Evolutionary conservation across 2,888 invertebrate genomes (phyloP).

Genomic region (Harpalus rufipes): DNA sequence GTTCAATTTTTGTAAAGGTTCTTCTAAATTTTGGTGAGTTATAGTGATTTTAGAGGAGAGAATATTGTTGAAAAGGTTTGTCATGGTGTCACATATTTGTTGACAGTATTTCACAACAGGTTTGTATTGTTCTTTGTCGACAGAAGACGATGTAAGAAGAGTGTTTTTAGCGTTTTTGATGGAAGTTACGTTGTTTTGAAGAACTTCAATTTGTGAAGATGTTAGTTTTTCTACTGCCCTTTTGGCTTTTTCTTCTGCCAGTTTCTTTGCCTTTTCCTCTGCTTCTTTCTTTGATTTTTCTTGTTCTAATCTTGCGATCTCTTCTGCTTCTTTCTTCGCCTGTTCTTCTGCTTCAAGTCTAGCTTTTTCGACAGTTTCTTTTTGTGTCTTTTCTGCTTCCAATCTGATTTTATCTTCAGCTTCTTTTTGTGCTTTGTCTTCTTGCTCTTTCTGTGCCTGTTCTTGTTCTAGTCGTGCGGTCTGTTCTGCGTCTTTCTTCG

Average conservation of each 20-base stretch:
- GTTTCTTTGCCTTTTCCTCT: slow-evolving; percentile 72
- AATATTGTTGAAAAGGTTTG: slow-evolving; percentile 23
- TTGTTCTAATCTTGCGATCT: slow-evolving; percentile 65
- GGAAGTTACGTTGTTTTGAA: slow-evolving; percentile 28
- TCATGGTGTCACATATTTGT: slow-evolving; percentile 44
- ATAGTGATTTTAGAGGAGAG: slow-evolving; percentile 25
- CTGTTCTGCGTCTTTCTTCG: slow-evolving; percentile 64
- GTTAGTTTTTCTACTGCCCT: slow-evolving; percentile 63
- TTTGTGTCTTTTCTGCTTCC: slow-evolving; percentile 69
- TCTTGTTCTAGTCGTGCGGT: slow-evolving; percentile 64
- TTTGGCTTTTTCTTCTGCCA: slow-evolving; percentile 69
- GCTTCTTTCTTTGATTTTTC: slow-evolving; percentile 67
- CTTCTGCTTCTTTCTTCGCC: slow-evolving; percentile 65
- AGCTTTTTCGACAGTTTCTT: slow-evolving; percentile 67
- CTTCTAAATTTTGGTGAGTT: slow-evolving; percentile 36
- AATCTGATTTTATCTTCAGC: slow-evolving; percentile 70
- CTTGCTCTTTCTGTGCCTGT: slow-evolving; percentile 64
- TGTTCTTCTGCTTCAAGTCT: slow-evolving; percentile 67
- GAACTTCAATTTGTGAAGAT: slow-evolving; percentile 19
- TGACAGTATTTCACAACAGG: neutral
- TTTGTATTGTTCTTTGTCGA: slow-evolving; percentile 35
- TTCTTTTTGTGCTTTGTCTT: slow-evolving; percentile 69
- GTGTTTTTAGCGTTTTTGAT: slow-evolving; percentile 39
- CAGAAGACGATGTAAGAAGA: slow-evolving; percentile 1
- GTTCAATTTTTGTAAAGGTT: slow-evolving; percentile 41